A percentile compares a stretch with the other conserved stretches of the same genome.
Evolutionary conservation across 2,888 invertebrate species (phyloP).

Genomic region (Rhamphomyia laevipes): DNA sequence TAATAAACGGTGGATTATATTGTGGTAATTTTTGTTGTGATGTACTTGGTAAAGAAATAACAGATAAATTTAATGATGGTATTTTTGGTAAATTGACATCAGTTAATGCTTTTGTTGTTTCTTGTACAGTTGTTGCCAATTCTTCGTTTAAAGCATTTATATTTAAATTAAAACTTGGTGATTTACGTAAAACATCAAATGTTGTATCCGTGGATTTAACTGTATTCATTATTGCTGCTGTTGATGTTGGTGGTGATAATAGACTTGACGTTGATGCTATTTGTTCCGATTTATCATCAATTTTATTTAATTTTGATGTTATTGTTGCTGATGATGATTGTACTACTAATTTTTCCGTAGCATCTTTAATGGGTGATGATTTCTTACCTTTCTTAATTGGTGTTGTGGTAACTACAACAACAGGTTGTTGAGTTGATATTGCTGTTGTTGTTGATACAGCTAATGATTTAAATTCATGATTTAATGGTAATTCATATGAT

Average conservation of each 20-base stretch:
- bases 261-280: conserved; percentile 8
- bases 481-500: conserved; percentile 10
- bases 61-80: background rate
- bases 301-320: conserved; percentile 12
- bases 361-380: conserved; percentile 5
- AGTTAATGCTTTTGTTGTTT: conserved; percentile 28
- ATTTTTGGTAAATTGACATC: conserved; percentile 23
- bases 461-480: background rate
- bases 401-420: no score
- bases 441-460: background rate
- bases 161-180: conserved; percentile 35
- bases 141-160: conserved; percentile 33
- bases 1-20: conserved; percentile 2
- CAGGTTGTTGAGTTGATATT: background rate
- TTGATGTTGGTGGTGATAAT: conserved; percentile 9
- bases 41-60: background rate
- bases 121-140: conserved; percentile 32
- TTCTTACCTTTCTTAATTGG: conserved; percentile 4
- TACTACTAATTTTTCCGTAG: conserved; percentile 4
- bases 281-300: conserved; percentile 11
- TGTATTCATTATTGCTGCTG: background rate
- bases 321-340: background rate
- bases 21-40: conserved; percentile 2
- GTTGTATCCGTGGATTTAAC: conserved; percentile 29
- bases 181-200: conserved; percentile 37